These are phyloP conservation scores for Petrolisthes manimaculis DNA, from an alignment of 2,888 invertebrate genomes.

Conservation along the genomic window DNA sequence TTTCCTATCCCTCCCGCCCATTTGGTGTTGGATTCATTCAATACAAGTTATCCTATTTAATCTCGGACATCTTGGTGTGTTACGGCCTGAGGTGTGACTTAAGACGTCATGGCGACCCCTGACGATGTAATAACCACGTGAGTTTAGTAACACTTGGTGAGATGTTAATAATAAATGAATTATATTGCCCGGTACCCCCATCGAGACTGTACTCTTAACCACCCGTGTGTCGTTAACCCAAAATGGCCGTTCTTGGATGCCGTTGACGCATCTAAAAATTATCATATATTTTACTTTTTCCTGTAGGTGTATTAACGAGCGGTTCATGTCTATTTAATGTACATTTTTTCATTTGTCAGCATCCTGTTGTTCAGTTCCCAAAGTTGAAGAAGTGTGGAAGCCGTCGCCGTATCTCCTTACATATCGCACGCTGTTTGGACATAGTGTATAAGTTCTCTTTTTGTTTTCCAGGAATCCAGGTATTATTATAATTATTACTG, in stretches of 20 bases:
- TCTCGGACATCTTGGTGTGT: too few species aligned
- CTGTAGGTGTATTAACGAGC: too few species aligned
- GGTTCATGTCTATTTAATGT: too few species aligned
- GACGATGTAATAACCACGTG: neutral
- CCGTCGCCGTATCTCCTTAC: neutral
- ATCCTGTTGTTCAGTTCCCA: neutral
- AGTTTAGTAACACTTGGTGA: neutral
- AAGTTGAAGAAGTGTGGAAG: conserved; percentile 11
- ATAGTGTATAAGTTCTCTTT: neutral
- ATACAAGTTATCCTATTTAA: too few species aligned
- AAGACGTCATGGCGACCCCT: neutral
- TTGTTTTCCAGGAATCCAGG: too few species aligned
- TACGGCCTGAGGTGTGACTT: too few species aligned
- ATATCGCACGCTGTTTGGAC: neutral
- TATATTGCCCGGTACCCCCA: neutral
- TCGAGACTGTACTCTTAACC: conserved; percentile 29
- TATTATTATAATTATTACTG: too few species aligned
- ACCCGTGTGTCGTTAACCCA: neutral
- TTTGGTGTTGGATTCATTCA: too few species aligned
- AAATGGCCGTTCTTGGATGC: conserved; percentile 23
- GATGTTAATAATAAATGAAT: neutral
- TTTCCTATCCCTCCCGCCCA: too few species aligned
- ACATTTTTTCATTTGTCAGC: neutral
- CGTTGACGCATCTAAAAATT: neutral
- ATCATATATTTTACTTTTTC: neutral